Evolutionary conservation across 2,888 invertebrate species (phyloP).

Genomic region (Nephrotoma guestfalica): DNA sequence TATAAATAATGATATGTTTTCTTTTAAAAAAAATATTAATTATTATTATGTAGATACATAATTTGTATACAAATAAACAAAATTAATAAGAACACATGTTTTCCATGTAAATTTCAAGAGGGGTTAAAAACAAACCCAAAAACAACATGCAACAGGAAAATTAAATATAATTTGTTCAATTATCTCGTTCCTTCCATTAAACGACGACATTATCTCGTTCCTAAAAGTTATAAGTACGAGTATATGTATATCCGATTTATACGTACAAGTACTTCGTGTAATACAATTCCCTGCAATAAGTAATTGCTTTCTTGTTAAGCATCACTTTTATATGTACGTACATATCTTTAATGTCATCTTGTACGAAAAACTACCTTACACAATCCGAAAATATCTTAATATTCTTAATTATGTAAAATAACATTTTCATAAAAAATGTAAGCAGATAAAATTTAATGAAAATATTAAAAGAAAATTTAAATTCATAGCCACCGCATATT

Average conservation of each 20-base stretch:
- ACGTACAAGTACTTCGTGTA: not conserved
- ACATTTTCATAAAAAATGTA: not conserved
- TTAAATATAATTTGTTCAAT: not conserved
- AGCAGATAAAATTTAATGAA: not conserved
- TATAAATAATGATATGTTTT: not conserved
- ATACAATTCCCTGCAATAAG: not conserved
- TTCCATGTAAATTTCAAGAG: not conserved
- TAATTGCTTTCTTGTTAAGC: not conserved
- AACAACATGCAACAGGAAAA: not conserved
- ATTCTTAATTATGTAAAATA: not conserved
- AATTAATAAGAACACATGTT: not conserved
- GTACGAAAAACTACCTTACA: too few species aligned
- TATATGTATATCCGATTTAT: not conserved
- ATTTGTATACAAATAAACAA: not conserved
- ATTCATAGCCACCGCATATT: not conserved
- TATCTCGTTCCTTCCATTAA: not conserved
- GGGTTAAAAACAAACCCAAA: not conserved
- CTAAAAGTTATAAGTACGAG: not conserved
- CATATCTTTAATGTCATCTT: too few species aligned
- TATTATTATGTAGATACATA: not conserved
- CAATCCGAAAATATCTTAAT: not conserved
- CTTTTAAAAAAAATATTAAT: not conserved
- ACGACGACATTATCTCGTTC: too few species aligned
- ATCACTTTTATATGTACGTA: not conserved
- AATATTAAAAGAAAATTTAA: not conserved